These are phyloP conservation scores for Petrolisthes cinctipes DNA, from an alignment of 2,888 invertebrate species.

Conservation along the genomic window DNA sequence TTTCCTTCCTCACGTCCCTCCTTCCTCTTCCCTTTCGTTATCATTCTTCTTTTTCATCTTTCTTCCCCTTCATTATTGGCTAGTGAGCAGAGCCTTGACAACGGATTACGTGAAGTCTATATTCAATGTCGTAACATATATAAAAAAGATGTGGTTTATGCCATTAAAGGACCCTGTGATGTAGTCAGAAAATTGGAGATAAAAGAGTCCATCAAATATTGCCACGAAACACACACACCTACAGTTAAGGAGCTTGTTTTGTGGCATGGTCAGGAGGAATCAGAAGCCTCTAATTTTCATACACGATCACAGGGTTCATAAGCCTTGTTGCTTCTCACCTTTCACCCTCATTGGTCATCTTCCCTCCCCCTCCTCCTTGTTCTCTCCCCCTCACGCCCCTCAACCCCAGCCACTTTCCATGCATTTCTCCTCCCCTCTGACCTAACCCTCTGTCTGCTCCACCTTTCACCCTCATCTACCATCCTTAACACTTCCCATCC, in stretches of 20 bases:
- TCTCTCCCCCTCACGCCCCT: neutral
- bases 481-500: neutral
- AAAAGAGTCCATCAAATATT: no score
- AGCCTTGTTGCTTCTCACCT: neutral
- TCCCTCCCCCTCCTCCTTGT: neutral
- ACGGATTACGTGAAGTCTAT: no score
- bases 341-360: neutral
- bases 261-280: no score
- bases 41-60: neutral
- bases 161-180: no score
- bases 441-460: conserved; percentile 4
- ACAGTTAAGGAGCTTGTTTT: no score
- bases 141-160: no score
- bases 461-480: neutral
- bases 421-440: conserved; percentile 7
- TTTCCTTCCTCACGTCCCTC: neutral
- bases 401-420: neutral
- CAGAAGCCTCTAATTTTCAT: no score
- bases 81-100: neutral
- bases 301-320: no score
- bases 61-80: neutral
- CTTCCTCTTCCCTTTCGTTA: neutral
- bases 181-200: no score
- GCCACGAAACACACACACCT: no score
- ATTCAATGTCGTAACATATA: no score